Conservation (phyloP, 2,888 invertebrate species). For the Xylota segnis region DNA sequence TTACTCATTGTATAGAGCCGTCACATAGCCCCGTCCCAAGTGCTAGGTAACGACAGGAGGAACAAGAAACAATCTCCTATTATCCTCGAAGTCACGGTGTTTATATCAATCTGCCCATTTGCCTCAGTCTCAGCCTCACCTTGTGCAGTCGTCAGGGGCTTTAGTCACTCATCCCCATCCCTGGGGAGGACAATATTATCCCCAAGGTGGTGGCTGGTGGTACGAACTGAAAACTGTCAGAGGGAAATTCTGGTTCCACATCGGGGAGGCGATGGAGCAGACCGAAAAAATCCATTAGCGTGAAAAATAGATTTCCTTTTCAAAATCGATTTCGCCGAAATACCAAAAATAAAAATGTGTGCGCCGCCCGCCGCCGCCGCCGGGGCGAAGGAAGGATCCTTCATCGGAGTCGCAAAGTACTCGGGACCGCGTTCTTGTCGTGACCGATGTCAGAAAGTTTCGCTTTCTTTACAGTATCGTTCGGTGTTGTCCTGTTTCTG, state of each 20-base stretch:
- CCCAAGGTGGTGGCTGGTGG: slow-evolving; percentile 2
- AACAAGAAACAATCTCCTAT: slow-evolving; percentile 71
- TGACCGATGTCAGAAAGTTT: slow-evolving; percentile 75
- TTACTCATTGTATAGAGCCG: slow-evolving; percentile 53
- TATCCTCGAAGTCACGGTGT: slow-evolving; percentile 67
- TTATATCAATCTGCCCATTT: slow-evolving; percentile 67
- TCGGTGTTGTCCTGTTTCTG: slow-evolving; percentile 32
- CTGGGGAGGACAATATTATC: slow-evolving; percentile 35
- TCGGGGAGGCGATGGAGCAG: slow-evolving; percentile 41
- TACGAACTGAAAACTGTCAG: slow-evolving; percentile 41
- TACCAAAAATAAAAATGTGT: slow-evolving; percentile 51
- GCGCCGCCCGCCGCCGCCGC: too few relatives aligned
- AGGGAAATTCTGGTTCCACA: slow-evolving; percentile 38
- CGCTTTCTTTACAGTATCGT: slow-evolving; percentile 58
- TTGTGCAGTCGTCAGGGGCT: slow-evolving; percentile 60
- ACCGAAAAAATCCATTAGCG: slow-evolving; percentile 72
- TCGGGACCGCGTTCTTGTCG: slow-evolving; percentile 39
- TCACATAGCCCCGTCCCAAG: neutral
- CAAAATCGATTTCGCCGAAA: slow-evolving; percentile 67
- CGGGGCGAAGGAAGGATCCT: slow-evolving; percentile 9
- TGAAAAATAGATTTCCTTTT: slow-evolving; percentile 75
- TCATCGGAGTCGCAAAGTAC: slow-evolving; percentile 12
- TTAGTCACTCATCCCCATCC: slow-evolving; percentile 61
- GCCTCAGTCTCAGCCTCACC: slow-evolving; percentile 52
- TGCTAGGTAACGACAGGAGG: slow-evolving; percentile 57